These are phyloP conservation scores for Dendrocincla fuliginosa DNA, from an alignment of 2,797 vertebrate species.

Conservation along the genomic window DNA sequence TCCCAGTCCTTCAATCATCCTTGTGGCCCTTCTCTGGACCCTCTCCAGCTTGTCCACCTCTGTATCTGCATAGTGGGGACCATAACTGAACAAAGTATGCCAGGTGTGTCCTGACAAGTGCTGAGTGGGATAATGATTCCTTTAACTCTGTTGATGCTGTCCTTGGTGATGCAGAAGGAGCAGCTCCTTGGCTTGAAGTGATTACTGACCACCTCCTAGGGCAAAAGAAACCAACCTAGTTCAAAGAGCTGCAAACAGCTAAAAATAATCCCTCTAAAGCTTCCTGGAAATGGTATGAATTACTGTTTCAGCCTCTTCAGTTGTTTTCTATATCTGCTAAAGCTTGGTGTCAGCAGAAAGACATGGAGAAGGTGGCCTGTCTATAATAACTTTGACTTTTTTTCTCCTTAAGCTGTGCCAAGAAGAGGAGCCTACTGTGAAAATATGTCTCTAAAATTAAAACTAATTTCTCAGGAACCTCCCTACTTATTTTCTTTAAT, in stretches of 20 bases:
- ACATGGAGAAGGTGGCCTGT: not conserved
- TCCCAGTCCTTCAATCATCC: not conserved
- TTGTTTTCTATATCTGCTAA: not conserved
- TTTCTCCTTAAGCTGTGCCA: not conserved
- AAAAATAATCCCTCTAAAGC: not conserved
- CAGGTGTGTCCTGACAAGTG: not conserved
- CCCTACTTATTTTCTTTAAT: not conserved
- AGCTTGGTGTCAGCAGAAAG: not conserved
- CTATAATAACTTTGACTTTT: not conserved
- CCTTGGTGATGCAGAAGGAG: not conserved
- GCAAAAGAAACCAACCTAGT: not conserved
- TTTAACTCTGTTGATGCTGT: not conserved
- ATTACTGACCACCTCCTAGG: not conserved
- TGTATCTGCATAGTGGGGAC: not conserved
- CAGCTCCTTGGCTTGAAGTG: not conserved
- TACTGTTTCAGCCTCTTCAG: not conserved
- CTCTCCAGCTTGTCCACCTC: not conserved
- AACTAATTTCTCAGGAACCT: not conserved
- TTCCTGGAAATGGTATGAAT: not conserved
- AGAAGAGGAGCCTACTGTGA: not conserved
- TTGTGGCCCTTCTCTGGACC: not conserved
- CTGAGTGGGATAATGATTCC: not conserved
- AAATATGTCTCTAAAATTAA: not conserved
- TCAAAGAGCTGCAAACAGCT: not conserved
- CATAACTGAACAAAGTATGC: not conserved